phyloP scores from a whole-genome alignment of 2,888 invertebrate genomes.

The Callyntrura guangdongensis region DNA sequence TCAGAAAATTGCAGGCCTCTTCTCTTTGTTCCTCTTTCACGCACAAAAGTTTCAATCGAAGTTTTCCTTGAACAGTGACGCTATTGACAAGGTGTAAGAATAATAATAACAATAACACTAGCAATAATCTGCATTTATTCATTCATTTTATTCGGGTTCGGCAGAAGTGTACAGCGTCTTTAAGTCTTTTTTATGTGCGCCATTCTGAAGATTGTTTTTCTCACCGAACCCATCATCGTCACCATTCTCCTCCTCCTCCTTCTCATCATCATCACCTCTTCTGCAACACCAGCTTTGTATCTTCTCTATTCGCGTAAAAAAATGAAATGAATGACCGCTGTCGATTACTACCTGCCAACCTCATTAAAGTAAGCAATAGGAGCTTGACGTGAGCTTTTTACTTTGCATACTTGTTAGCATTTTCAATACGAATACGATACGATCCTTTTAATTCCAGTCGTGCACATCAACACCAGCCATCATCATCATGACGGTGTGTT shows the following conservation, averaged over 20 bases:
- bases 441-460: conserved; percentile 74
- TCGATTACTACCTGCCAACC: conserved; percentile 64
- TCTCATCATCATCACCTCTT: not conserved
- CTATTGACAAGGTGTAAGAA: conserved; percentile 40
- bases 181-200: conserved; percentile 14
- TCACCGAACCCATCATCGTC: conserved; percentile 24
- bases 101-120: not conserved
- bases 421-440: conserved; percentile 22
- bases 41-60: conserved; percentile 37
- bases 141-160: not conserved
- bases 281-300: not conserved
- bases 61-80: not conserved
- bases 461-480: conserved; percentile 67
- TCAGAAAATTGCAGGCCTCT: conserved; percentile 37
- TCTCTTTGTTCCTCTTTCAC: conserved; percentile 43
- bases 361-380: conserved; percentile 56
- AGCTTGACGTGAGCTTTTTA: conserved; percentile 6
- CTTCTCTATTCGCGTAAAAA: conserved; percentile 5
- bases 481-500: conserved; percentile 71
- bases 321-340: conserved; percentile 43
- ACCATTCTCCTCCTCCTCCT: not conserved
- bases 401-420: conserved; percentile 35
- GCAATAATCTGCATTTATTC: not conserved
- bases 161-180: not conserved
- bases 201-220: conserved; percentile 42